A percentile compares a stretch with the other conserved stretches of the same genome.
These are phyloP conservation scores for Microtus oregoni DNA, from an alignment of 2,113 vertebrate species.

Conservation along the genomic window DNA sequence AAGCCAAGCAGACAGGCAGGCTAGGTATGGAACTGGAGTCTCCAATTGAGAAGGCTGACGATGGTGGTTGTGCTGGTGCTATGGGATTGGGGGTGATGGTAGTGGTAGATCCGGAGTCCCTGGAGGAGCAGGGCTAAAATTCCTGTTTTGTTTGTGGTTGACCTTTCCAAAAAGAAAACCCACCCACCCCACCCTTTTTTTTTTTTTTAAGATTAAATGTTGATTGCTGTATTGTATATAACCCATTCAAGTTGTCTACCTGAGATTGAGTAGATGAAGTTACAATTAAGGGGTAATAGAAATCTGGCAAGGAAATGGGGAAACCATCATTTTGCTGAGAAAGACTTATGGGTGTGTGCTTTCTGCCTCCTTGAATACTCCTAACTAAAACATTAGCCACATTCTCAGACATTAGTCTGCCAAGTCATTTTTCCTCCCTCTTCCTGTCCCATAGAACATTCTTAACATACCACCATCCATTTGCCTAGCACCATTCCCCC, in stretches of 20 bases:
- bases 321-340: conserved; percentile 24
- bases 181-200: not conserved
- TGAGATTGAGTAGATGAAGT: conserved; percentile 65
- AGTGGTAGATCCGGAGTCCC: conserved; percentile 43
- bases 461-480: conserved; percentile 32
- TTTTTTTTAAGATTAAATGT: conserved; percentile 49
- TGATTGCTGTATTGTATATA: conserved; percentile 58
- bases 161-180: conserved; percentile 59
- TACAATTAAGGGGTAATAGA: conserved; percentile 39
- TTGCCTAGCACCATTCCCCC: conserved; percentile 10
- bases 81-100: not conserved
- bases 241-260: conserved; percentile 47
- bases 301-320: conserved; percentile 55
- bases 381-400: conserved; percentile 66
- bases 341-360: conserved; percentile 55
- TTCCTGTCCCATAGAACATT: conserved; percentile 57
- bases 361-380: conserved; percentile 67
- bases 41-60: conserved; percentile 74
- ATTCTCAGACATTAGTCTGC: conserved; percentile 55
- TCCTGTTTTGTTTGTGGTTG: conserved; percentile 64
- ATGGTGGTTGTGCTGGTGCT: conserved; percentile 44
- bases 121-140: conserved; percentile 39
- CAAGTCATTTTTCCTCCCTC: conserved; percentile 10
- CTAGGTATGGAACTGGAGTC: conserved; percentile 88
- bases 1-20: conserved; percentile 96